These are phyloP conservation scores for Schrankia costaestrigalis DNA, from an alignment of 2,888 invertebrate genomes.

Conservation along the genomic window DNA sequence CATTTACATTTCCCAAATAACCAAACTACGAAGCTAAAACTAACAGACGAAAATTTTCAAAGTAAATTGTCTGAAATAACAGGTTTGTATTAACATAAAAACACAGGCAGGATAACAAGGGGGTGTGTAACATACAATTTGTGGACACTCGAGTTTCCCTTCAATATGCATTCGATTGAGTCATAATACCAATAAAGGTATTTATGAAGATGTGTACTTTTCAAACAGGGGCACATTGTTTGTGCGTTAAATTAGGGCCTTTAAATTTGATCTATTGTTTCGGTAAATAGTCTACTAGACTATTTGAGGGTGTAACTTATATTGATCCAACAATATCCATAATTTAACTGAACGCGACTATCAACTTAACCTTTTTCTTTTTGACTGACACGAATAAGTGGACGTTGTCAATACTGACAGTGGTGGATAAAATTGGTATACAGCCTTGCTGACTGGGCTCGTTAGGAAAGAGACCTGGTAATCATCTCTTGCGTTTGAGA, in stretches of 20 bases:
- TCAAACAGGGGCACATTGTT: conserved; percentile 58
- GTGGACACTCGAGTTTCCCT: conserved; percentile 61
- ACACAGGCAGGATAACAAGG: conserved; percentile 36
- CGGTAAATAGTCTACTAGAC: conserved; percentile 37
- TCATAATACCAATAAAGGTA: conserved; percentile 65
- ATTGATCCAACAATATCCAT: conserved; percentile 17
- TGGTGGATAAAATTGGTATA: no score
- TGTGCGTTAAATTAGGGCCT: conserved; percentile 57
- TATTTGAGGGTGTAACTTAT: conserved; percentile 11
- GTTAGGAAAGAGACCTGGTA: no score
- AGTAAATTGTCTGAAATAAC: conserved; percentile 20
- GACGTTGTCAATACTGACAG: no score
- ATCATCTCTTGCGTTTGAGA: no score
- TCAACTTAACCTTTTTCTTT: no score
- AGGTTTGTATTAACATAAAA: conserved; percentile 15
- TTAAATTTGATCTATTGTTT: conserved; percentile 65
- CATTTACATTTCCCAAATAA: conserved; percentile 2
- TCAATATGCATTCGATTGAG: conserved; percentile 64
- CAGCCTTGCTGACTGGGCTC: no score
- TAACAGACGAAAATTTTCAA: conserved; percentile 3
- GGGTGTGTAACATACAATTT: conserved; percentile 63
- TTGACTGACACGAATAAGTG: no score
- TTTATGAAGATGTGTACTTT: conserved; percentile 62
- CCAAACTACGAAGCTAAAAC: conserved; percentile 5
- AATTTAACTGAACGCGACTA: conserved; percentile 17